Evolutionary conservation across 30 jellyfish, hydroid and myxozoan species (phyloP).

Genomic region (Aurelia sp.): DNA sequence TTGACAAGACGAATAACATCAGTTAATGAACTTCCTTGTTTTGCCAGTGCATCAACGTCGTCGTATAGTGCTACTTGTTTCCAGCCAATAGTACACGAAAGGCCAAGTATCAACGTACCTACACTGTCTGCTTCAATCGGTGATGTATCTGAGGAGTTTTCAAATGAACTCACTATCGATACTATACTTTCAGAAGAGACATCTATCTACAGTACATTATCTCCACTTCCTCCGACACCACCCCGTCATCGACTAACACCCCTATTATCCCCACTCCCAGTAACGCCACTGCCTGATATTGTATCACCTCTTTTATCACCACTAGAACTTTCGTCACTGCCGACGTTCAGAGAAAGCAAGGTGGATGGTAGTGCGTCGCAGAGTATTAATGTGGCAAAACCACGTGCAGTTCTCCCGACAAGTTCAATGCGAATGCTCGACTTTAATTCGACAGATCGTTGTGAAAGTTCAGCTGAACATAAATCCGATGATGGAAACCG

Average conservation of each 20-base stretch:
- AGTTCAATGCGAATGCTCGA: constrained; percentile 35
- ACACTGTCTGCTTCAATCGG: neutral
- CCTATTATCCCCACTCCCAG: constrained; percentile 87
- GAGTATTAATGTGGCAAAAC: constrained; percentile 26
- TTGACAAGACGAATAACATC: too few relatives aligned
- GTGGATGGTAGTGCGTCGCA: neutral
- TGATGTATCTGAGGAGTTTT: neutral
- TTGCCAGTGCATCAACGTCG: too few relatives aligned
- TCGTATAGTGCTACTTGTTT: neutral
- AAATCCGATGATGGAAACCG: too few relatives aligned
- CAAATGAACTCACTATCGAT: constrained; percentile 13
- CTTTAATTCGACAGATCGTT: neutral
- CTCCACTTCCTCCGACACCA: constrained; percentile 77
- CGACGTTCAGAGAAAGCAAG: constrained; percentile 54
- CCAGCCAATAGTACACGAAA: neutral
- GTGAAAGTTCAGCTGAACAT: too few relatives aligned
- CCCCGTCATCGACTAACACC: constrained; percentile 44
- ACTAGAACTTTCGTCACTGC: constrained; percentile 77
- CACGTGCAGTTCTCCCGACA: constrained; percentile 32
- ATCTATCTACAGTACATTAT: neutral
- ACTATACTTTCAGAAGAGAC: constrained; percentile 29
- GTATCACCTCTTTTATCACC: constrained; percentile 88
- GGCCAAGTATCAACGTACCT: neutral
- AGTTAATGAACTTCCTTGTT: too few relatives aligned
- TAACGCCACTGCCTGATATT: constrained; percentile 80